A percentile compares a stretch with the other conserved stretches of the same genome.
Evolutionary conservation across 2,797 vertebrate genomes (phyloP).

Genomic region (Acrossocheilus wenchowensis): DNA sequence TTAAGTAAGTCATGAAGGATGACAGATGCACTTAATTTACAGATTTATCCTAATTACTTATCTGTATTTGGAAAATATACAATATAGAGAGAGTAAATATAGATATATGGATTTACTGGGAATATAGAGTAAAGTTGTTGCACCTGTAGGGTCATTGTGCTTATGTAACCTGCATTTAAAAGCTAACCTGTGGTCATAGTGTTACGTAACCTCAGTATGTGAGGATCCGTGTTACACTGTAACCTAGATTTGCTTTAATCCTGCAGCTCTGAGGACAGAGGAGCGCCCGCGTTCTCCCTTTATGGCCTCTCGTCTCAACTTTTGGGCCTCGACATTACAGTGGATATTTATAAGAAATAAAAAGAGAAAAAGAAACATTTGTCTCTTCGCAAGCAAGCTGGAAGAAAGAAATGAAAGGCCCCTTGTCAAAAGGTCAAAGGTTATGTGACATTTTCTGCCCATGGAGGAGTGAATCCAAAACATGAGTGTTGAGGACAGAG

Average conservation of each 20-base stretch:
- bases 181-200: neutral
- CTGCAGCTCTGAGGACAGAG: neutral
- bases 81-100: neutral
- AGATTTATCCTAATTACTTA: neutral
- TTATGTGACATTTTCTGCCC: slow-evolving; percentile 74
- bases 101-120: neutral
- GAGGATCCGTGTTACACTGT: neutral
- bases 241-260: slow-evolving; percentile 21
- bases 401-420: slow-evolving; percentile 63
- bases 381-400: slow-evolving; percentile 18
- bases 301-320: neutral
- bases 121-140: neutral
- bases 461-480: slow-evolving; percentile 71
- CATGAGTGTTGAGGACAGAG: slow-evolving; percentile 70
- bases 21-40: neutral
- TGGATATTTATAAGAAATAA: neutral
- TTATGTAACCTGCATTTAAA: neutral
- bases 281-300: neutral
- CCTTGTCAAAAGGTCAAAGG: slow-evolving; percentile 70
- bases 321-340: neutral
- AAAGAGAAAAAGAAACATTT: slow-evolving; percentile 34
- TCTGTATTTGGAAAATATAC: neutral
- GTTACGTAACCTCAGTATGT: slow-evolving; percentile 1
- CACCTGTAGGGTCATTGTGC: neutral
- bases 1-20: neutral